Base-by-base conservation (phyloP, 1,140 invertebrate species). In the Drosophila truncata region DNA sequence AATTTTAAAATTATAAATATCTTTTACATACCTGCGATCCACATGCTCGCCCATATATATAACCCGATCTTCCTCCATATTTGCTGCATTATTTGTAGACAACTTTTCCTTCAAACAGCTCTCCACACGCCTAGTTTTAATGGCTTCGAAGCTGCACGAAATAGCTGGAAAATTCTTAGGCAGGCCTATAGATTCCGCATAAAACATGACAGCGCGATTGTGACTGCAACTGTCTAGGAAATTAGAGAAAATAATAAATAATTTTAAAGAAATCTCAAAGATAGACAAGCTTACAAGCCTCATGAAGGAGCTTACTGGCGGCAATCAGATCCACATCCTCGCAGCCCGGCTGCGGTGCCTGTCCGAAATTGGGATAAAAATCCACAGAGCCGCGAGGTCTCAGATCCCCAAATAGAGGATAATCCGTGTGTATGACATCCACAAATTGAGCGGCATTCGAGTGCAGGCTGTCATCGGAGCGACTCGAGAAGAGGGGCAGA, bases 301-400 rank as follows among this genome's bases (percentile, higher is more conserved):
- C 78, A 5, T 87, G 73, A 0, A 92, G 63, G 31, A 92, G 84
- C 77, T 91, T 91, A 79, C 91, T 92, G 49, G 86, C 86, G 0
- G 84, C 61, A 20, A 91, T 39, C 23, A 92, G 49, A 60, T 92
- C 91, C 47, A 91, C 71, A 33, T 91, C 74, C 35, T 87, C 85
- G 59, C 96, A 96, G 7, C 96, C 96, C 0, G 95, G 96, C 81
- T 96, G 96, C 5, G 94, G 92, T 8, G 93, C 88, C 6, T 81
- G 91, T 0, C 94, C 94, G 58, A 94, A 95, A 82, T 95, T 95
- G 1, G 95, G 95, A 93, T 94, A 96, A 69, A 95, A 94, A 70
- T 96, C 95, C 3, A 94, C 93, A 2, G 94, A 94, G 3, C 95
- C 95, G 0, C 94, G 85, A 1, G 94, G 91, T 4, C 93, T 82